Percentiles rank a stretch among this genome's conserved stretches.
These are phyloP conservation scores for Acleris literana DNA, from an alignment of 2,888 invertebrate genomes.

Conservation along the genomic window DNA sequence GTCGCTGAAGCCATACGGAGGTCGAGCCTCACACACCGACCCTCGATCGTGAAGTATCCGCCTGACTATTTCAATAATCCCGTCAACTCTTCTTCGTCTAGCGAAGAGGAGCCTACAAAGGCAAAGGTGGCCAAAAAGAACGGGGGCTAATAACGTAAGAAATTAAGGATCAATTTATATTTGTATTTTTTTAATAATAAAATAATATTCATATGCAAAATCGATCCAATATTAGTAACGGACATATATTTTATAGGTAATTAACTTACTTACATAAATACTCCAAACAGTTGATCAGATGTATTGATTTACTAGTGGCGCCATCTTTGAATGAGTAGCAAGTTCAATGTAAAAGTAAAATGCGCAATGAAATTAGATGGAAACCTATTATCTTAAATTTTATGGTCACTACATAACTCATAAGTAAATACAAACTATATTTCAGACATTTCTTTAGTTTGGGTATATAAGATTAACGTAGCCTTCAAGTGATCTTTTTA, in stretches of 20 bases:
- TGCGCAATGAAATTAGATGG: neutral
- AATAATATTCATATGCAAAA: too few species aligned
- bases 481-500: neutral
- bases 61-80: constrained; percentile 68
- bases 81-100: constrained; percentile 67
- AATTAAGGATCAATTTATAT: neutral
- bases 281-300: too few species aligned
- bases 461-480: too few species aligned
- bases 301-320: constrained; percentile 41
- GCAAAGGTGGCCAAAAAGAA: constrained; percentile 41
- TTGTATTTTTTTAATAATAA: neutral
- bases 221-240: too few species aligned
- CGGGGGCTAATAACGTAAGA: constrained; percentile 41
- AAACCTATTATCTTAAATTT: neutral
- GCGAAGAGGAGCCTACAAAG: constrained; percentile 59
- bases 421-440: too few species aligned
- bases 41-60: constrained; percentile 71
- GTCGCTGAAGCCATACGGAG: constrained; percentile 72
- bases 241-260: too few species aligned
- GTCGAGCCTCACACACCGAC: constrained; percentile 69
- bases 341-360: neutral
- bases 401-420: too few species aligned
- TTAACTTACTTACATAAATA: too few species aligned
- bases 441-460: too few species aligned
- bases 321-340: constrained; percentile 61